Evolutionary conservation across 2,113 vertebrate genomes (phyloP).

Genomic region (Oophaga pumilio): DNA sequence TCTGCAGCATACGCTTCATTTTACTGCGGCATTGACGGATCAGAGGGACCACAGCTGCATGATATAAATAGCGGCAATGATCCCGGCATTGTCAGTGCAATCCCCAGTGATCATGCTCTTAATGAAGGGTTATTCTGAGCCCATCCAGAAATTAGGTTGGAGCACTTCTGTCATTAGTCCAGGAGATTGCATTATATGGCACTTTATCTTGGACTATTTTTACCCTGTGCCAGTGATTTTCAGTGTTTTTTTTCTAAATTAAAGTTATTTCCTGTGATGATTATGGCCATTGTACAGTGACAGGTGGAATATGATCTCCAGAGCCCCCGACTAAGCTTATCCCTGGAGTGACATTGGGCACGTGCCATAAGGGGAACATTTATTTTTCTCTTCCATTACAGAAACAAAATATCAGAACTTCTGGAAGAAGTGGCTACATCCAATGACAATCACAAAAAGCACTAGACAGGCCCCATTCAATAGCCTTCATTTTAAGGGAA

Average conservation of each 20-base stretch:
- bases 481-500: too few species aligned
- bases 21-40: slow-evolving; percentile 9
- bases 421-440: too few species aligned
- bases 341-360: background rate
- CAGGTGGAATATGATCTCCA: background rate
- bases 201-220: background rate
- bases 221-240: background rate
- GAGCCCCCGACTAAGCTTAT: background rate
- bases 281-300: background rate
- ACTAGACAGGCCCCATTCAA: too few species aligned
- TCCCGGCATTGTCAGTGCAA: slow-evolving; percentile 16
- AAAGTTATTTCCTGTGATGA: background rate
- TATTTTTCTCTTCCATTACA: too few species aligned
- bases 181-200: background rate
- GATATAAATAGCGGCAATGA: slow-evolving; percentile 15
- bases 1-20: background rate
- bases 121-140: slow-evolving; percentile 36
- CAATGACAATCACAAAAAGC: too few species aligned
- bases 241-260: background rate
- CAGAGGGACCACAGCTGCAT: slow-evolving; percentile 18
- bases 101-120: slow-evolving; percentile 5
- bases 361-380: too few species aligned
- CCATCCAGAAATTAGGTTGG: slow-evolving; percentile 18
- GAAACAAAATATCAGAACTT: too few species aligned
- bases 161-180: slow-evolving; percentile 13